Evolutionary conservation across 2,797 vertebrate species (phyloP), one percentile per base, ranked within the genome.

Genomic region (Babyrousa celebensis): DNA sequence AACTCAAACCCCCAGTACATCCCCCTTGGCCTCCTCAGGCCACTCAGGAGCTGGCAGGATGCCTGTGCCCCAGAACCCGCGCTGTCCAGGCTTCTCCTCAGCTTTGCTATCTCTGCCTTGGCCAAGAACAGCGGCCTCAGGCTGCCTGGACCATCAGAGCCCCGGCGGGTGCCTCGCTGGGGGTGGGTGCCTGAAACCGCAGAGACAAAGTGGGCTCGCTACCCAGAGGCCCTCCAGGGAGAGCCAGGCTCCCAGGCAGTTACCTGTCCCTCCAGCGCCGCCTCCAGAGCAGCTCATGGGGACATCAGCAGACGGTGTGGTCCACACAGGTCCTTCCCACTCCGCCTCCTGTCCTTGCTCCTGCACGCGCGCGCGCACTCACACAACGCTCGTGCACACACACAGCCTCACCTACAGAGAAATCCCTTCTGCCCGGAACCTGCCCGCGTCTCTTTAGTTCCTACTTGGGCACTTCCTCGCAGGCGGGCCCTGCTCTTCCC

Each of bases 121-220:
- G 74, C 3, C 0, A 23, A 62, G 6, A n/a, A n/a, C 60, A 25
- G 17, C 0, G 3, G 56, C 58, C 65, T 27, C 18, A 0, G 29
- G 18, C 67, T 68, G 54, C 43, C 68, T 27, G n/a, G 16, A 16
- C 3, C 1, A 18, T 32, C 5, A 40, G 20, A 25, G 36, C 18
- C n/a, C 72, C 52, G 32, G 25, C 63, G 60, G 85, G 43, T 52
- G 85, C 87, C 0, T 16, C 65, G 79, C 68, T 23, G 94, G 21
- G 40, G 68, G 36, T 36, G 18, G 88, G 88, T 3, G 7, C 18
- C 86, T 77, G 32, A 62, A 95, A 72, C n/a, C 75, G 21, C 6
- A 78, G 91, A 93, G 65, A 86, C 83, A 96, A 23, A 86, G 48
- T 88, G 87, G 48, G 21, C 60, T 85, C 9, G 0, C 29, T 63